Percentiles rank a stretch among this genome's conserved stretches.
phyloP scores from a whole-genome alignment of 1,140 invertebrate genomes.

The Proales similis region DNA sequence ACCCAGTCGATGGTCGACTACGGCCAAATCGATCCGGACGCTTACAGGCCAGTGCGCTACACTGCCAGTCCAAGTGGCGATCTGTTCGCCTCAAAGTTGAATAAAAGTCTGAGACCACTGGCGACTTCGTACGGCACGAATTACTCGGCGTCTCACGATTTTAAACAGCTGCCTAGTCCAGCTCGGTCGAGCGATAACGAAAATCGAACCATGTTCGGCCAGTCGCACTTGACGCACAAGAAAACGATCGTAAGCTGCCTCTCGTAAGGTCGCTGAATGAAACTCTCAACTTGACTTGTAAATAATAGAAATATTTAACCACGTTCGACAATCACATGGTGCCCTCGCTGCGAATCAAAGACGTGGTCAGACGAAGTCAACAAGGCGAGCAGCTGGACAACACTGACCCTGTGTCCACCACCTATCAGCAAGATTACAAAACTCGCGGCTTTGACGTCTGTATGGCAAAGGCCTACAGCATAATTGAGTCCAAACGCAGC shows the following conservation, averaged over 20 bases:
- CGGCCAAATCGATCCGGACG: conserved; percentile 23
- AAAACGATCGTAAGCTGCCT: conserved; percentile 12
- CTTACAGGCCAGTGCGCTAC: neutral
- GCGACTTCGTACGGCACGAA: conserved; percentile 2
- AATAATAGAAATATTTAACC: conserved; percentile 26
- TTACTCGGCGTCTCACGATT: conserved; percentile 2
- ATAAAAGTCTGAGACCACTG: conserved; percentile 6
- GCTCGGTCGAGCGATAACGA: conserved; percentile 18
- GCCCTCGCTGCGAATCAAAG: conserved; percentile 22
- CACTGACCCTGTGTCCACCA: neutral
- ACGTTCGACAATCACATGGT: conserved; percentile 21
- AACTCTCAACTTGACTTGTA: neutral
- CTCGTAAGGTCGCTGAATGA: neutral
- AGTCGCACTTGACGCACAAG: conserved; percentile 31
- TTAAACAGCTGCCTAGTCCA: too few relatives aligned
- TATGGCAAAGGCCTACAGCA: conserved; percentile 33
- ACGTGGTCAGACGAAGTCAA: neutral
- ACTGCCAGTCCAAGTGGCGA: too few relatives aligned
- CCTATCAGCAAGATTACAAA: conserved; percentile 29
- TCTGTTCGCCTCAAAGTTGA: conserved; percentile 1
- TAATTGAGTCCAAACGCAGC: too few relatives aligned
- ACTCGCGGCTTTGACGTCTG: conserved; percentile 29
- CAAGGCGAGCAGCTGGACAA: neutral
- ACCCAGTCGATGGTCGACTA: conserved; percentile 32
- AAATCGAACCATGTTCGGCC: neutral